Percentiles rank a stretch among this genome's conserved stretches.
These are phyloP conservation scores for Cremastobaeus sp. DNA, from an alignment of 2,888 invertebrate genomes.

Conservation along the genomic window DNA sequence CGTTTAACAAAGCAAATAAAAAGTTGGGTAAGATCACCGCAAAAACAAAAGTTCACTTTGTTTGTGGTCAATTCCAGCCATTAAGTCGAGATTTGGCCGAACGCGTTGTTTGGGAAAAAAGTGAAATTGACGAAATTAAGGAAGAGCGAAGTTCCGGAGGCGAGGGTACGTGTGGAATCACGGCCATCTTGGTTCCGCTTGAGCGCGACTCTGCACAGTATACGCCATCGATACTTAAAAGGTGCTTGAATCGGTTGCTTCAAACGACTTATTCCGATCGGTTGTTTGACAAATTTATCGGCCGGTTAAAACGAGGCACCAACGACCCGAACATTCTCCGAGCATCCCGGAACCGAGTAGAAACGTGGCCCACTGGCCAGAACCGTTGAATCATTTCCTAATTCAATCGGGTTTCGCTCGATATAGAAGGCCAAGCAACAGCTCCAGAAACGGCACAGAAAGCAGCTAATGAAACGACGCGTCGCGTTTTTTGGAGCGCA, in stretches of 20 bases:
- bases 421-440: conserved; percentile 4
- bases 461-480: conserved; percentile 33
- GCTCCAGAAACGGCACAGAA: not conserved
- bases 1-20: too few species aligned
- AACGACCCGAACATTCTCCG: not conserved
- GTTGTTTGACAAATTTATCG: conserved; percentile 64
- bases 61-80: conserved; percentile 2
- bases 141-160: conserved; percentile 58
- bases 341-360: conserved; percentile 13
- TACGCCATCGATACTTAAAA: conserved; percentile 66
- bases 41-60: too few species aligned
- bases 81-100: conserved; percentile 26
- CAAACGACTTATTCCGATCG: conserved; percentile 67
- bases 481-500: conserved; percentile 66
- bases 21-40: too few species aligned
- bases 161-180: conserved; percentile 51
- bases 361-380: too few species aligned
- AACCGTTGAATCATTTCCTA: conserved; percentile 36
- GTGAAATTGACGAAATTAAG: conserved; percentile 51
- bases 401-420: conserved; percentile 16
- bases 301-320: too few species aligned
- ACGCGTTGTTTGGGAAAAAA: conserved; percentile 41
- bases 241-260: conserved; percentile 64
- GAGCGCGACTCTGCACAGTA: conserved; percentile 66
- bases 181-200: conserved; percentile 73